Percentiles rank a stretch among this genome's conserved stretches.
Evolutionary conservation across 2,888 invertebrate species (phyloP).

Genomic region (Acronicta psi): DNA sequence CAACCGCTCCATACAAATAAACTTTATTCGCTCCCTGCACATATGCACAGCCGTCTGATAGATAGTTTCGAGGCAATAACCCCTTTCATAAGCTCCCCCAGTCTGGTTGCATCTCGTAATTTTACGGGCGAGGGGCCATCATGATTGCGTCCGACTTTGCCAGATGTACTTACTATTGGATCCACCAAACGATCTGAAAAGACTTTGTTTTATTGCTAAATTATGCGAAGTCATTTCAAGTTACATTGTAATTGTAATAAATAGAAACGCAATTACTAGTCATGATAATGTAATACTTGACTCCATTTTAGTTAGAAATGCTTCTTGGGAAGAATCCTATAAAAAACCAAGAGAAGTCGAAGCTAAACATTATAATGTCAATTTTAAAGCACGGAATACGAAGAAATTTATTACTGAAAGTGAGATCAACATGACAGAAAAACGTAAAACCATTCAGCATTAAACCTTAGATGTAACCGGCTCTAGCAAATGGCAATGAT

Average conservation of each 20-base stretch:
- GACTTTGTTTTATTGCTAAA: constrained; percentile 52
- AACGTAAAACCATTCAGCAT: constrained; percentile 60
- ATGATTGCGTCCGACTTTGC: constrained; percentile 74
- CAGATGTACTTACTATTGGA: constrained; percentile 61
- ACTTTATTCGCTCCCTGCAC: constrained; percentile 87
- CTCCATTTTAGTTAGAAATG: background rate
- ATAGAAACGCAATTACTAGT: constrained; percentile 14
- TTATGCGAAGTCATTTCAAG: constrained; percentile 50
- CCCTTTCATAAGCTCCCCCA: constrained; percentile 84
- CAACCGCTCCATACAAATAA: constrained; percentile 83
- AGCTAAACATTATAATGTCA: constrained; percentile 21
- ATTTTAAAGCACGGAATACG: constrained; percentile 50
- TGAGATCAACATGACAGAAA: constrained; percentile 59
- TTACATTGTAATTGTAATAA: constrained; percentile 14
- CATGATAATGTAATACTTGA: background rate
- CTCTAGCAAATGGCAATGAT: constrained; percentile 51
- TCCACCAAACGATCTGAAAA: constrained; percentile 34
- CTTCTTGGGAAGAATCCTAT: background rate
- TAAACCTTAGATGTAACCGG: constrained; percentile 41
- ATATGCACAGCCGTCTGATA: constrained; percentile 79
- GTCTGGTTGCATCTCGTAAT: constrained; percentile 82
- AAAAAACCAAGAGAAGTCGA: constrained; percentile 15
- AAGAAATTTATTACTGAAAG: constrained; percentile 66
- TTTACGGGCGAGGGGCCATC: constrained; percentile 82
- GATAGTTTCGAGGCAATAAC: constrained; percentile 86